Base-by-base conservation (phyloP, 2,888 invertebrate genomes). In the Actias luna region DNA sequence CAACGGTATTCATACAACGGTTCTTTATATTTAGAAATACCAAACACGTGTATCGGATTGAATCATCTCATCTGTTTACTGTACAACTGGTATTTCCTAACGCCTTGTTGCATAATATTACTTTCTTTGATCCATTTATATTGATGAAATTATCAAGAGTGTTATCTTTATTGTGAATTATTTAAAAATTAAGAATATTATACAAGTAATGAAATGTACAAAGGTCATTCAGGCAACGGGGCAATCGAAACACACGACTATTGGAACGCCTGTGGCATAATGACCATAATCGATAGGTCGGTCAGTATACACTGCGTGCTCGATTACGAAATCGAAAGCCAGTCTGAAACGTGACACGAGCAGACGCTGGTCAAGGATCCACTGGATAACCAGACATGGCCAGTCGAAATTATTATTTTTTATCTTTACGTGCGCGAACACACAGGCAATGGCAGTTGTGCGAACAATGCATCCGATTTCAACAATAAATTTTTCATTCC, bases 21-120 rank as follows among this genome's bases (percentile, higher is more conserved):
- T 86, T 80, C 82, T 87, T 86, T 89, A 85, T 83, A 85, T 88
- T 88, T 86, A 88, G 85, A 85, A 78, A 82, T 78, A 79, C 69
- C 66, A 72, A 84, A 84, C 88, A 88, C 84, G 86, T 84, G 84
- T 81, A 78, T 77, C 67, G 72, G 72, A 86, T 82, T 88, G 87
- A 88, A 85, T 89, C 87, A 88, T 86, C 81, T 77, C 72, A 69
- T 77, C 72, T 81, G 79, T 82, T 83, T 80, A 77, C 79, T 72
- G 77, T 78, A 77, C 70, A 69, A 74, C 69, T 76, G 74, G 76
- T 80, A 79, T 82, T 85, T 83, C 81, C 82, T 78, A 74, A 79
- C 77, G 72, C 74, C 76, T 70, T 64, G 74, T 80, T 77, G 76
- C 72, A 75, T 78, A 74, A 76, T 80, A 76, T 82, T 77, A 81